These are phyloP conservation scores for Mirza zaza DNA, from an alignment of 2,113 vertebrate genomes.

Conservation along the genomic window DNA sequence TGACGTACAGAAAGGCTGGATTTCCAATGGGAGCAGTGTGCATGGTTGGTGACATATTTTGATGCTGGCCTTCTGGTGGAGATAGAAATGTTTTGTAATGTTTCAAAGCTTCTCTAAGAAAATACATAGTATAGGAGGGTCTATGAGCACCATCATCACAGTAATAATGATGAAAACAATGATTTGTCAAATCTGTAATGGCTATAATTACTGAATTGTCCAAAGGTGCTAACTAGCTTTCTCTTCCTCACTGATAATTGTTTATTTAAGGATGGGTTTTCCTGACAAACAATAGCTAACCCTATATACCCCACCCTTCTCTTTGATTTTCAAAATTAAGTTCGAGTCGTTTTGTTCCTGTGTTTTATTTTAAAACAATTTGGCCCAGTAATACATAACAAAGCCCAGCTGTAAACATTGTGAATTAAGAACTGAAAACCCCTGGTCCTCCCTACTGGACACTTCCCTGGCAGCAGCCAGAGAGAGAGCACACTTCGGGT, in stretches of 20 bases:
- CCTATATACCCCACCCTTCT: neutral
- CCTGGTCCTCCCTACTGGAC: neutral
- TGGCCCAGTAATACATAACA: neutral
- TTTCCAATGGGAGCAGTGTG: neutral
- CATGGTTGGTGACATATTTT: neutral
- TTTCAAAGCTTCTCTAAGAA: neutral
- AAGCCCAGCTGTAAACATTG: neutral
- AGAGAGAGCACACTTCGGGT: neutral
- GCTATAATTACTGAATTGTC: neutral
- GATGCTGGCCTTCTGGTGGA: neutral
- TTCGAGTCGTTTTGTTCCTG: neutral
- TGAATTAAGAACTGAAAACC: neutral
- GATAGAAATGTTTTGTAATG: neutral
- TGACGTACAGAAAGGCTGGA: neutral
- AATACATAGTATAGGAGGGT: neutral
- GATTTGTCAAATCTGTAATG: neutral
- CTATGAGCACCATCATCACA: neutral
- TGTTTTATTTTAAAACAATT: neutral
- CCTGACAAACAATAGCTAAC: neutral
- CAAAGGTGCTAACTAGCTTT: neutral
- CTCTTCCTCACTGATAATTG: neutral
- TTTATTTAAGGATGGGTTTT: neutral
- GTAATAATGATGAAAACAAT: neutral
- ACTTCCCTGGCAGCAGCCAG: neutral
- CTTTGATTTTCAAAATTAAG: conserved; percentile 41